Evolutionary conservation across 2,888 invertebrate genomes (phyloP).

Genomic region (Eilema griseolum): DNA sequence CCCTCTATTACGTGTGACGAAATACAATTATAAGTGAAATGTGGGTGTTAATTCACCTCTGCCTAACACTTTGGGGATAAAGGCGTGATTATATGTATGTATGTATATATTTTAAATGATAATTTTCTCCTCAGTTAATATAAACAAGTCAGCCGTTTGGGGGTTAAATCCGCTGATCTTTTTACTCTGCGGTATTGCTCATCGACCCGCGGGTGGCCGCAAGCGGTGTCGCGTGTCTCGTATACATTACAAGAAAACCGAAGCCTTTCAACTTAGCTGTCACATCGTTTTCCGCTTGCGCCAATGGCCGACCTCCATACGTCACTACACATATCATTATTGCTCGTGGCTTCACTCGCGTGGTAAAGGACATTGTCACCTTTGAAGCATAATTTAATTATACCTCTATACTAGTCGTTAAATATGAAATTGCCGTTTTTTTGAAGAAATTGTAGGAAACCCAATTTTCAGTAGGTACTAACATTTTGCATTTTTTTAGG

Average conservation of each 20-base stretch:
- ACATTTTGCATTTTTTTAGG: too few species aligned
- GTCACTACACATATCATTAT: slow-evolving; percentile 17
- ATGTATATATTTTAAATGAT: too few species aligned
- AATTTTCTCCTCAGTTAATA: too few species aligned
- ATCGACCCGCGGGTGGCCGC: slow-evolving; percentile 59
- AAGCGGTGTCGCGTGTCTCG: slow-evolving; percentile 59
- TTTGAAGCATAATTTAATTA: not conserved
- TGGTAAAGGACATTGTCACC: not conserved
- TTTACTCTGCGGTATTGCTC: slow-evolving; percentile 51
- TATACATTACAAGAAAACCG: slow-evolving; percentile 65
- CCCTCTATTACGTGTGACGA: too few species aligned
- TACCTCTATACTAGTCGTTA: too few species aligned
- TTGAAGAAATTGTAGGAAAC: too few species aligned
- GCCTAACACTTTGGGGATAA: too few species aligned
- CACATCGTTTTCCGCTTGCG: slow-evolving; percentile 63
- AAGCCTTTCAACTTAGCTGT: slow-evolving; percentile 68
- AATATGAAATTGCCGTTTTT: too few species aligned
- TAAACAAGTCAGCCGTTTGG: slow-evolving; percentile 13
- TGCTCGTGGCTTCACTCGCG: not conserved
- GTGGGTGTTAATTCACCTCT: too few species aligned
- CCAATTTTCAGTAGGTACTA: too few species aligned
- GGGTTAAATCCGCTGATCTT: slow-evolving; percentile 25
- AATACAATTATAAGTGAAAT: too few species aligned
- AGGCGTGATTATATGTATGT: too few species aligned
- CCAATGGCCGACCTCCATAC: slow-evolving; percentile 52